Evolutionary conservation across 2,888 invertebrate species (phyloP).

Genomic region (Dynastes hyllus): DNA sequence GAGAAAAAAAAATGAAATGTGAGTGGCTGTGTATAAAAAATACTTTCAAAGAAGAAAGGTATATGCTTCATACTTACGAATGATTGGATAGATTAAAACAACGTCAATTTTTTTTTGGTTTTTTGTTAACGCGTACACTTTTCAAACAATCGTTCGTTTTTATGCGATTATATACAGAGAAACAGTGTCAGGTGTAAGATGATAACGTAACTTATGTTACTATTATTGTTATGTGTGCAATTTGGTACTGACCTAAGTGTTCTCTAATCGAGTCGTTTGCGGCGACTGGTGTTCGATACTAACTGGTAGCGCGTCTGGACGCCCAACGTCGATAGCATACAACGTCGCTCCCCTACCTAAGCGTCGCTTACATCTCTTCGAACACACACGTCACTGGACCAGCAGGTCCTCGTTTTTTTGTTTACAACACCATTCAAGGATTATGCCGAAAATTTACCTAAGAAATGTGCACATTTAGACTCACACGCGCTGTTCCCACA

Average conservation of each 20-base stretch:
- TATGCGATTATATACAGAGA: constrained; percentile 23
- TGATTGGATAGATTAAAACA: constrained; percentile 4
- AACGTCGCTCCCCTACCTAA: constrained; percentile 57
- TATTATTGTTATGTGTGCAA: constrained; percentile 43
- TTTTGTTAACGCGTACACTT: too few relatives aligned
- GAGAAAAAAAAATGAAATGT: not conserved
- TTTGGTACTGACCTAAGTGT: constrained; percentile 67
- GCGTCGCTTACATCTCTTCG: constrained; percentile 32
- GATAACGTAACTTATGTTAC: constrained; percentile 25
- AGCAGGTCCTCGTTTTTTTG: constrained; percentile 56
- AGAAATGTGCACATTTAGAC: constrained; percentile 41
- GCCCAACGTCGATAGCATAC: constrained; percentile 64
- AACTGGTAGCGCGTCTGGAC: constrained; percentile 65
- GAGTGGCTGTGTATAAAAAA: not conserved
- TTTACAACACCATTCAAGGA: constrained; percentile 62
- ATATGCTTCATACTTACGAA: constrained; percentile 36
- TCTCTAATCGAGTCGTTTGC: constrained; percentile 67
- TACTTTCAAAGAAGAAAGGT: not conserved
- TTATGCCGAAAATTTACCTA: constrained; percentile 48
- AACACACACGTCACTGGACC: constrained; percentile 58
- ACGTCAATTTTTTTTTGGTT: constrained; percentile 21
- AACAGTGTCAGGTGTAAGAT: not conserved
- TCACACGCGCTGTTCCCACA: not conserved
- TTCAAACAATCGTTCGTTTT: constrained; percentile 15
- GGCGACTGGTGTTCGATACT: constrained; percentile 71